These are phyloP conservation scores for Cisticola juncidis DNA, from an alignment of 2,113 vertebrate species.

Conservation along the genomic window DNA sequence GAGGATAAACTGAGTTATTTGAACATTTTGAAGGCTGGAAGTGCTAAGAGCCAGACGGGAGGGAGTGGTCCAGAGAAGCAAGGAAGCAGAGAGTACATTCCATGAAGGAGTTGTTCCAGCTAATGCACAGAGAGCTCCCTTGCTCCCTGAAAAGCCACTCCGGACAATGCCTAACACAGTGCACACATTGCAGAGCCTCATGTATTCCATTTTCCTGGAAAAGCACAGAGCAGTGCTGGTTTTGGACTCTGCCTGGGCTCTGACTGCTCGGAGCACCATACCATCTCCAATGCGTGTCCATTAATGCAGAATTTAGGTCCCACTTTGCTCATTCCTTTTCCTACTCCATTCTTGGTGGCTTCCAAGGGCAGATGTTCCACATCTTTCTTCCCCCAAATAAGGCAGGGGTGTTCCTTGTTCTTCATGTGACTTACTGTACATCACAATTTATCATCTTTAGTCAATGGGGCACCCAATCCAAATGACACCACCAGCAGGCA, in stretches of 20 bases:
- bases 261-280: neutral
- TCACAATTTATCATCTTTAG: neutral
- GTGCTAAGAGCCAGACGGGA: neutral
- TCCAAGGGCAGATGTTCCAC: neutral
- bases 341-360: neutral
- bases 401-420: neutral
- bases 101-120: neutral
- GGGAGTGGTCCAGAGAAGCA: neutral
- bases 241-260: neutral
- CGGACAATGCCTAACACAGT: neutral
- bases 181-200: neutral
- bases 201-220: neutral
- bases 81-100: neutral
- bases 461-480: neutral
- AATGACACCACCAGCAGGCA: neutral
- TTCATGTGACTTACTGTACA: neutral
- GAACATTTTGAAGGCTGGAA: constrained; percentile 19
- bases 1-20: neutral
- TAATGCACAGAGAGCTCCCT: neutral
- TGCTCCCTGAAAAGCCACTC: neutral
- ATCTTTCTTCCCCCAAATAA: neutral
- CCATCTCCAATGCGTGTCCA: accelerated
- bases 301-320: neutral
- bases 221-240: neutral
- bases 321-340: neutral